Conservation (phyloP, 2,888 invertebrate genomes). For the Platynereis dumerilii region DNA sequence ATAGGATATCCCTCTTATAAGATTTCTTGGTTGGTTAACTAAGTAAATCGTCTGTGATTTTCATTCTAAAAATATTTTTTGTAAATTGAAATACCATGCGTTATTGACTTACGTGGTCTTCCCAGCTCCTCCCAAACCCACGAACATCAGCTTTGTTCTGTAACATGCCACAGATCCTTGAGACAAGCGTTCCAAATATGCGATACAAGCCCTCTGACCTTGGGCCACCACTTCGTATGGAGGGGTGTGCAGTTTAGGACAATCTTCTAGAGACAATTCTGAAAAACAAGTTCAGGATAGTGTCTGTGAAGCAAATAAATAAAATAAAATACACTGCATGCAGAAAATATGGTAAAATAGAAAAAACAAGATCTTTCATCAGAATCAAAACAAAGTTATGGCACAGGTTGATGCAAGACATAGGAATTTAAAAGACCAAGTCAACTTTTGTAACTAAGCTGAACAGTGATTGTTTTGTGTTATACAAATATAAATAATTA, state of each 20-base stretch:
- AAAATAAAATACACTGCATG: neutral
- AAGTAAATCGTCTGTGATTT: no score
- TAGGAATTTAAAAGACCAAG: no score
- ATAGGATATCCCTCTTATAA: no score
- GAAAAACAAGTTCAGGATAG: slow-evolving; percentile 6
- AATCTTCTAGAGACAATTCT: slow-evolving; percentile 49
- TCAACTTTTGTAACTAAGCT: no score
- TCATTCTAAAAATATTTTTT: no score
- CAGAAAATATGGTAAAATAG: neutral
- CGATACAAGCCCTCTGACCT: slow-evolving; percentile 52
- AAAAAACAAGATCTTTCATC: neutral
- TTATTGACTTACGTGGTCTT: slow-evolving; percentile 61
- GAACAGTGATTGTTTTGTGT: no score
- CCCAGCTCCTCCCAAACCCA: slow-evolving; percentile 64
- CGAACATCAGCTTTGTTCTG: slow-evolving; percentile 62
- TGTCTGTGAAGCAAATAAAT: neutral
- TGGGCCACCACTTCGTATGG: slow-evolving; percentile 55
- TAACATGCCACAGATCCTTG: slow-evolving; percentile 56
- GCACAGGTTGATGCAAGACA: no score
- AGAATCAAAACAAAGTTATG: no score
- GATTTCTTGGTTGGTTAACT: no score
- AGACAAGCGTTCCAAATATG: slow-evolving; percentile 55
- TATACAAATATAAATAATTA: slow-evolving; percentile 23
- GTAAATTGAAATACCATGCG: no score
- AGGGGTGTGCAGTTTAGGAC: slow-evolving; percentile 54